phyloP scores from a whole-genome alignment of 1,140 invertebrate species.

The Drosophila kanapiae region DNA sequence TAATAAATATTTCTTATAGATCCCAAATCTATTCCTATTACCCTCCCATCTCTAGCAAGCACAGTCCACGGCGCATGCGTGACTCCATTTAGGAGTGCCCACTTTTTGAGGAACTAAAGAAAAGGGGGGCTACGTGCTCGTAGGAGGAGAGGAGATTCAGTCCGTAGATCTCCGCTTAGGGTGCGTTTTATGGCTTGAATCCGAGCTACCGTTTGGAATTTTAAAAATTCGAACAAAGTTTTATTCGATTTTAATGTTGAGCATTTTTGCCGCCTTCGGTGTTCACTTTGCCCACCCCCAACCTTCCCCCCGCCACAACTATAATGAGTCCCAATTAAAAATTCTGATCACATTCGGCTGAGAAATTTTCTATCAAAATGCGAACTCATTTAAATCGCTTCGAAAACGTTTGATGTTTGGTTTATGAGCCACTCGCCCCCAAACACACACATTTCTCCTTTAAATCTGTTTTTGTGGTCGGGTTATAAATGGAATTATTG shows the following conservation, averaged over 20 bases:
- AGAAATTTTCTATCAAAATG: constrained; percentile 76
- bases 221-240: constrained; percentile 61
- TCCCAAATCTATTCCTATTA: not conserved
- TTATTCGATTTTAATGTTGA: constrained; percentile 79
- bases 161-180: constrained; percentile 11
- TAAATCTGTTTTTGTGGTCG: constrained; percentile 21
- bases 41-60: not conserved
- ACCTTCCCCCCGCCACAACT: not conserved
- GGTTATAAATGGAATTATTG: constrained; percentile 37
- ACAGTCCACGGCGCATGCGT: constrained; percentile 35
- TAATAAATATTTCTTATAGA: not conserved
- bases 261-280: constrained; percentile 67
- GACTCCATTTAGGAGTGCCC: constrained; percentile 47
- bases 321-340: constrained; percentile 21
- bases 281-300: constrained; percentile 9
- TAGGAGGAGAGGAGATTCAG: not conserved
- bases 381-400: constrained; percentile 76
- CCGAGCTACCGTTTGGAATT: constrained; percentile 60
- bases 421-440: constrained; percentile 59
- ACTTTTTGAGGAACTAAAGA: not conserved
- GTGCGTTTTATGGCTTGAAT: constrained; percentile 59
- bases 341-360: constrained; percentile 48
- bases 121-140: constrained; percentile 7
- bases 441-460: constrained; percentile 45
- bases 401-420: constrained; percentile 71